Percentiles rank a stretch among this genome's conserved stretches.
Evolutionary conservation across 2,797 vertebrate genomes (phyloP).

Genomic region (Acestrorhynchus altus): DNA sequence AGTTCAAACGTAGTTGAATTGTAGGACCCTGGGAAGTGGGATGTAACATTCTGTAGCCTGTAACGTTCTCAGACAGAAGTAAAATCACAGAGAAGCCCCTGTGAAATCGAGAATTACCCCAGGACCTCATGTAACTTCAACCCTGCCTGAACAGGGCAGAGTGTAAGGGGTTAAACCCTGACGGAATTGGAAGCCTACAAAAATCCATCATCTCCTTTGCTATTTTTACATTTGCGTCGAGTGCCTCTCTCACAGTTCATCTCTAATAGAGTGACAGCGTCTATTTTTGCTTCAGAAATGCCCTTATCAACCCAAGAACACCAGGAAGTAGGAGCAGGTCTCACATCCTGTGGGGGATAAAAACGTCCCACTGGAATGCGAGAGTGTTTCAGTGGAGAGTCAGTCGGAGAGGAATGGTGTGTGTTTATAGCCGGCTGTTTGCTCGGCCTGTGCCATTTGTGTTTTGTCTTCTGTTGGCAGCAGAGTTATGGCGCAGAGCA

Average conservation of each 20-base stretch:
- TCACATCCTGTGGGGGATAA: slow-evolving; percentile 36
- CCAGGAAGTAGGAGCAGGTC: slow-evolving; percentile 34
- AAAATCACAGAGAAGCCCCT: too few relatives aligned
- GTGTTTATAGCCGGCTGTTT: slow-evolving; percentile 13
- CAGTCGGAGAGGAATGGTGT: neutral
- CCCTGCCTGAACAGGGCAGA: neutral
- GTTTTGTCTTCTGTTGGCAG: slow-evolving; percentile 8
- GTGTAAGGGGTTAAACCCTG: neutral
- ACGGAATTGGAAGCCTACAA: neutral
- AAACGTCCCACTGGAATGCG: neutral
- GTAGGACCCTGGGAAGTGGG: too few relatives aligned
- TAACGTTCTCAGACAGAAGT: too few relatives aligned
- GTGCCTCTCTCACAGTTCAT: neutral
- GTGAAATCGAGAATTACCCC: too few relatives aligned
- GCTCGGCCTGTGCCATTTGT: slow-evolving; percentile 10
- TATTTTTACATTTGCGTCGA: slow-evolving; percentile 2
- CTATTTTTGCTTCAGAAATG: slow-evolving; percentile 10
- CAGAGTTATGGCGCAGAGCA: slow-evolving; percentile 31
- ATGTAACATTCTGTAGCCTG: too few relatives aligned
- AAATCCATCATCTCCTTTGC: neutral
- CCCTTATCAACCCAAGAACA: slow-evolving; percentile 34
- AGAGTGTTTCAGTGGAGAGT: slow-evolving; percentile 20
- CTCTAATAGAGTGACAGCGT: slow-evolving; percentile 4
- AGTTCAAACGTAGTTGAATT: too few relatives aligned
- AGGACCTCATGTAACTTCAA: too few relatives aligned